A percentile compares a stretch with the other conserved stretches of the same genome.
Conservation (phyloP, 2,797 vertebrate species). For the Vespertilio murinus region DNA sequence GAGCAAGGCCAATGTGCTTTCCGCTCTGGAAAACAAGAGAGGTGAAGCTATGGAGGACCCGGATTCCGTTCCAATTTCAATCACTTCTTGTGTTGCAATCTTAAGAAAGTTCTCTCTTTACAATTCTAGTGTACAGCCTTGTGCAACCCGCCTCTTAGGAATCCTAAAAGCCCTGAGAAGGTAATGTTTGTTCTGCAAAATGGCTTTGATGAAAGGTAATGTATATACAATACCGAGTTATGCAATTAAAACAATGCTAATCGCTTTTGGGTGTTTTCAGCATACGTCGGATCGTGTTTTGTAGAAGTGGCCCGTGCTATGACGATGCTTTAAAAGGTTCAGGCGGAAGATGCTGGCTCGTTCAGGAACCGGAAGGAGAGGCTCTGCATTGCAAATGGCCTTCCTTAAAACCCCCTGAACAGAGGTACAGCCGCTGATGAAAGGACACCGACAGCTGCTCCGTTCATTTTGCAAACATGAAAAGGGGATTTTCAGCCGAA, state of each 20-base stretch:
- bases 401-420: constrained; percentile 65
- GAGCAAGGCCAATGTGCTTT: constrained; percentile 10
- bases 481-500: constrained; percentile 75
- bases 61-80: constrained; percentile 62
- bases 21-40: constrained; percentile 55
- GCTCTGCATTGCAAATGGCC: constrained; percentile 59
- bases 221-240: constrained; percentile 70
- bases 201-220: constrained; percentile 76
- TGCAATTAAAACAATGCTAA: constrained; percentile 76
- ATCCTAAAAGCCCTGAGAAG: constrained; percentile 76
- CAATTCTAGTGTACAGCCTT: constrained; percentile 70
- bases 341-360: constrained; percentile 67
- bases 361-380: constrained; percentile 64
- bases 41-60: constrained; percentile 7
- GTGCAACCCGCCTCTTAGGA: constrained; percentile 62
- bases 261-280: constrained; percentile 74
- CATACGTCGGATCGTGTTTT: constrained; percentile 66
- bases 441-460: constrained; percentile 80
- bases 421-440: constrained; percentile 65
- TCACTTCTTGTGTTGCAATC: constrained; percentile 64
- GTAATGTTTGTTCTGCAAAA: constrained; percentile 77
- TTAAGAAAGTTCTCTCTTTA: constrained; percentile 72
- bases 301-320: constrained; percentile 65
- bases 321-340: constrained; percentile 70
- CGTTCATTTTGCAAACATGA: constrained; percentile 79